These are phyloP conservation scores for Phymatocera aterrima DNA, from an alignment of 2,888 invertebrate genomes.

Conservation along the genomic window DNA sequence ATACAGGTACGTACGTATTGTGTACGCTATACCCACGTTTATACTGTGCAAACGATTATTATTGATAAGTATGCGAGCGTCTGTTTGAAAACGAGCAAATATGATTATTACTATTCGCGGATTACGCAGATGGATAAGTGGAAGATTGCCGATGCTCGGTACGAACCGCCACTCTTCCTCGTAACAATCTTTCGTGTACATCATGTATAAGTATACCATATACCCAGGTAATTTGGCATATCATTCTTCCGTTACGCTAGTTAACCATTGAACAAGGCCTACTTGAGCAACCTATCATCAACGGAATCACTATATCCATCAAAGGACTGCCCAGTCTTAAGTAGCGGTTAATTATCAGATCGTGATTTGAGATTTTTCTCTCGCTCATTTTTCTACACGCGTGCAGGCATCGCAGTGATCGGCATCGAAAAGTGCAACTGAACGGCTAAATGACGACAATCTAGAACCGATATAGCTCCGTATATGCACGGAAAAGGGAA, in stretches of 20 bases:
- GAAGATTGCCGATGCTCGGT: background rate
- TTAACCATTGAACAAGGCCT: background rate
- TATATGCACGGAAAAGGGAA: too few species aligned
- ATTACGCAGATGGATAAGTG: background rate
- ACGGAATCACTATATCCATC: too few species aligned
- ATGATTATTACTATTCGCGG: background rate
- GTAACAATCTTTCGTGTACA: background rate
- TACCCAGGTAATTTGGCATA: background rate
- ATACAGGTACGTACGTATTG: background rate
- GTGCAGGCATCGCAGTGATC: background rate
- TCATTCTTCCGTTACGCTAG: background rate
- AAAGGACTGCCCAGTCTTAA: background rate
- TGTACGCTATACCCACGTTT: background rate
- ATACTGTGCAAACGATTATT: background rate
- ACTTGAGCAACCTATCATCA: background rate
- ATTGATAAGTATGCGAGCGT: too few species aligned
- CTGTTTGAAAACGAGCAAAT: background rate
- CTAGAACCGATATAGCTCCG: too few species aligned
- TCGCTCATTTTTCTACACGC: background rate
- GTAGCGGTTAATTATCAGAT: background rate
- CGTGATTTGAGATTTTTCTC: background rate
- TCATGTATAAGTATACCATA: background rate
- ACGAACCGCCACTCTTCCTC: background rate
- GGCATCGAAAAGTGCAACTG: background rate
- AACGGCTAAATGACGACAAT: background rate